Conservation (phyloP, 2,888 invertebrate species). For the Drosophila siamana region DNA sequence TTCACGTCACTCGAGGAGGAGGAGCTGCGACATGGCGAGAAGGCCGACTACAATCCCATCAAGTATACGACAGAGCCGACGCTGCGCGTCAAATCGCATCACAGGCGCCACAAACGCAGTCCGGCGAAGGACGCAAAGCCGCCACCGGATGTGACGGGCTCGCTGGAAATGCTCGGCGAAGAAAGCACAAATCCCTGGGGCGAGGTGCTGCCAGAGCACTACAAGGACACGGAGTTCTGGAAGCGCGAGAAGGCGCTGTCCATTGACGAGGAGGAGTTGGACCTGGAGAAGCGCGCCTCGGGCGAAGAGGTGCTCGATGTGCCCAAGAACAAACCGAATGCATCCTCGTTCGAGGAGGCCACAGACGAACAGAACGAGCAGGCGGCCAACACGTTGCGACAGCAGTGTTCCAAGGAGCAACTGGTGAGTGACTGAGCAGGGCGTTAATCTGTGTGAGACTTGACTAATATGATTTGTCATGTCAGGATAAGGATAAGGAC, state of each 20-base stretch:
- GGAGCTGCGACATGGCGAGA: conserved; percentile 86
- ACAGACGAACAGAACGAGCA: conserved; percentile 82
- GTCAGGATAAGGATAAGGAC: conserved; percentile 46
- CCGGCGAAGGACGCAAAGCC: conserved; percentile 80
- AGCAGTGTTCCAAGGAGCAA: conserved; percentile 74
- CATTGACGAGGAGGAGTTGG: conserved; percentile 83
- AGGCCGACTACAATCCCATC: conserved; percentile 82
- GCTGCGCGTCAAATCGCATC: conserved; percentile 78
- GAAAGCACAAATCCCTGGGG: conserved; percentile 84
- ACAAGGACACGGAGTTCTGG: conserved; percentile 84
- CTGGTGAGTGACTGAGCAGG: conserved; percentile 66
- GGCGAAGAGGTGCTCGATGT: conserved; percentile 58
- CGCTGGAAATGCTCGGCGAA: conserved; percentile 82
- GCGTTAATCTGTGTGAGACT: not conserved
- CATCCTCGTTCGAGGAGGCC: conserved; percentile 85
- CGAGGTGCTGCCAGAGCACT: conserved; percentile 83
- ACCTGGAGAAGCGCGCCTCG: conserved; percentile 63
- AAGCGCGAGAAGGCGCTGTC: conserved; percentile 83
- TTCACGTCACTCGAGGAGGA: conserved; percentile 89
- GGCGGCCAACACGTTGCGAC: conserved; percentile 74
- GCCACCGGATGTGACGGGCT: conserved; percentile 50
- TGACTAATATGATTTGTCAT: not conserved
- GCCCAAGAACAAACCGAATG: conserved; percentile 75
- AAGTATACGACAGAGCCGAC: conserved; percentile 83
- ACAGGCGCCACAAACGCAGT: conserved; percentile 83